Evolutionary conservation across 2,113 vertebrate genomes (phyloP), one percentile per base, ranked within the genome.

Genomic region (Petaurus breviceps): DNA sequence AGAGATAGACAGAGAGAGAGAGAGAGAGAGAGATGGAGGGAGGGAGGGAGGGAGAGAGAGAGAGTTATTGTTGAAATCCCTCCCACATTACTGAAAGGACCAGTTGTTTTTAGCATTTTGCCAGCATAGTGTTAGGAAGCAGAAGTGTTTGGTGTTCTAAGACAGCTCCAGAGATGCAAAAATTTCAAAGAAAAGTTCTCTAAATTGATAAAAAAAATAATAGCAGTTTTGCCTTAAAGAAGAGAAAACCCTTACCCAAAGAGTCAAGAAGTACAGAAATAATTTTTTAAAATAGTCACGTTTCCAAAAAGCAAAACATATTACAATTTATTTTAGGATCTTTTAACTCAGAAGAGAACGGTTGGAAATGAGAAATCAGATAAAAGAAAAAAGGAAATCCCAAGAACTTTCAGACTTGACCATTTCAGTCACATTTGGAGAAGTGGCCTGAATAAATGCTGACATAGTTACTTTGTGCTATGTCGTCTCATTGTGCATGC

Each of bases 391-490:
- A 43, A 84, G 31, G 43, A 84, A 84, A 84, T 84, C 16, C 68
- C n/a, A 84, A 84, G 68, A 84, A 43, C 68, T 84, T 84, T 84
- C 37, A 84, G 31, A 84, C 43, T 43, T 84, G n/a, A 43, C 68
- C 19, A 0, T 43, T 43, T 43, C 22, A 84, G n/a, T 8, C 22
- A 43, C 68, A 84, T 43, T 92, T 96, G 97, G 92, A 95, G 90
- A 95, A 97, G 95, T 93, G 43, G 96, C 43, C 26, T 91, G 97
- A 97, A 96, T 51, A 0, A 95, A 97, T 96, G 57, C 94, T 26
- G 93, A 49, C 95, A n/a, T 3, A 47, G 57, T 93, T 84, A 96
- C 96, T 91, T 95, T 94, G 92, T 95, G 95, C 93, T 91, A 49
- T 96, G 68, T 93, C 96, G 91, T 96, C 97, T 91, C 61, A 84